Base-by-base conservation (phyloP, 2,888 invertebrate genomes). In the Machimus rusticus region DNA sequence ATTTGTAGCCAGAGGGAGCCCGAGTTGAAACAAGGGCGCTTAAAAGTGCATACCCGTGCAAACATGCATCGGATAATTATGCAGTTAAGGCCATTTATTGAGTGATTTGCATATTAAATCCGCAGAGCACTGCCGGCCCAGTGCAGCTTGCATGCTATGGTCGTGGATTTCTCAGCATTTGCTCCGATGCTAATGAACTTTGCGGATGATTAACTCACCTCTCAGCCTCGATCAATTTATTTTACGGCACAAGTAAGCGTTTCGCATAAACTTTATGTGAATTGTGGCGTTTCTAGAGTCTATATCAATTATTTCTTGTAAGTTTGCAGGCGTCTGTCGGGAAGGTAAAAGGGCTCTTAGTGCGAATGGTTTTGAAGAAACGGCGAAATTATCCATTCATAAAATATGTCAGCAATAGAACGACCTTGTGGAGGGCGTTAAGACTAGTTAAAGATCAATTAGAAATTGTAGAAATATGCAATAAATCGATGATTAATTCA, bases 51-150 rank as follows among this genome's bases (percentile, higher is more conserved):
- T 78, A 46, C 28, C 23, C 39, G 43, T 39, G 39, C 78, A 78
- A 39, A 43, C 78, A 43, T 23, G 46, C 43, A 39, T 16, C 78
- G 39, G 8, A 39, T 78, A 78, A 78, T 78, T 78, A 78, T 46
- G 78, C 28, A 78, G 78, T 78, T 78, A 78, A 43, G 23, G 43
- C n/a, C 19, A 78, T 78, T 39, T 46, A 78, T 78, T 78, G 78
- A 43, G 43, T 78, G 78, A 78, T 78, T 78, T 78, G 78, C 78
- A 78, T 78, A 43, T 78, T 46, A 43, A 78, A 16, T 43, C 12
- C 39, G 43, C 9, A 46, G 14, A 37, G 43, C 5, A 78, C 3
- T 3, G 43, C 4, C 28, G 8, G 16, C 19, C 19, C 39, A 77
- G 31, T n/a, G 37, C 8, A n/a, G 77, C n/a, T 28, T 8, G 31